Percentiles rank a stretch among this genome's conserved stretches.
Evolutionary conservation across 2,113 vertebrate species (phyloP).

Genomic region (Acanthochromis polyacanthus): DNA sequence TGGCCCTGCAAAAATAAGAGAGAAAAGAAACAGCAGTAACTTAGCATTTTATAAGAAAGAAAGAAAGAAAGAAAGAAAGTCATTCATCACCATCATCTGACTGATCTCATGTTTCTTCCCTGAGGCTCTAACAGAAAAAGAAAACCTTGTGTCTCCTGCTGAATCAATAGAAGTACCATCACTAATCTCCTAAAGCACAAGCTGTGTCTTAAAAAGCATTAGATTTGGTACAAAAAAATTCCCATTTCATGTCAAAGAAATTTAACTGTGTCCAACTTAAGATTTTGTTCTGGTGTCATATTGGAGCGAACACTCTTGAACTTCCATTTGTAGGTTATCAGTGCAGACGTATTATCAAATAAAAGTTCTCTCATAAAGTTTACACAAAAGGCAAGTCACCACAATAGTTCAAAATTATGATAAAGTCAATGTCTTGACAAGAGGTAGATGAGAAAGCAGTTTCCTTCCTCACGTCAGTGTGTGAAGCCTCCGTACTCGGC

Average conservation of each 20-base stretch:
- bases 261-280: background rate
- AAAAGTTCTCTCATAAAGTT: background rate
- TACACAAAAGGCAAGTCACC: background rate
- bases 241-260: too few species aligned
- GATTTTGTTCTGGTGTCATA: background rate
- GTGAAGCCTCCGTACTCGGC: background rate
- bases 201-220: background rate
- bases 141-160: conserved; percentile 51
- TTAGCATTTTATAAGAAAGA: background rate
- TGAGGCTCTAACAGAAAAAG: conserved; percentile 53
- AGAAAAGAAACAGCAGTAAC: background rate
- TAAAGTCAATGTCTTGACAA: background rate
- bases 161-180: conserved; percentile 51
- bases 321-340: background rate
- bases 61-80: conserved; percentile 24
- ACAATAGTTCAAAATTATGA: background rate
- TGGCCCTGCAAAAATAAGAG: conserved; percentile 58
- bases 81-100: conserved; percentile 62
- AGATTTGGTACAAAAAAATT: background rate
- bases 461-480: background rate
- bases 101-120: conserved; percentile 72
- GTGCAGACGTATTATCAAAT: background rate
- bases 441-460: background rate
- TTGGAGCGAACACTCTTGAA: too few species aligned
- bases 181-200: background rate